Base-by-base conservation (phyloP, 2,113 vertebrate genomes). In the Odocoileus virginianus region DNA sequence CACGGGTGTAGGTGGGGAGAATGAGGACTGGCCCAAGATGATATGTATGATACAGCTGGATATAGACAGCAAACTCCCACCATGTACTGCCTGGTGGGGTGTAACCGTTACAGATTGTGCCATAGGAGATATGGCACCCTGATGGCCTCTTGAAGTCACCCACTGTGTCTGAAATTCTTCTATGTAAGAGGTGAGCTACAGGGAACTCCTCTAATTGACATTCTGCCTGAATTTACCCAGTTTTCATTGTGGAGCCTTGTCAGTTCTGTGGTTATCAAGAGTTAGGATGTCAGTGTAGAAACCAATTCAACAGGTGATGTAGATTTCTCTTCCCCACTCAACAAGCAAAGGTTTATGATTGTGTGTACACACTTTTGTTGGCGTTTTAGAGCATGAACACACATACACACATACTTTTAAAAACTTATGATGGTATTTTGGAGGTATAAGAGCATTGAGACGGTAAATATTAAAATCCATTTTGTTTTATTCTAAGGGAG, bases 401-500 rank as follows among this genome's bases (percentile, higher is more conserved):
- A 43, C 12, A 81, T 13, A 27, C 10, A 55, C 6, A 52, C 11
- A 71, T 28, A 36, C 10, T 83, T 83, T 96, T 45, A 33, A 94
- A 50, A 91, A 17, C 5, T 55, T 40, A 47, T 10, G 3, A 25
- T 55, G 23, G 13, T 28, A 14, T 2, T n/a, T 78, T 93, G 61
- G 33, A 91, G 55, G 19, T 43, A 17, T 67, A 84, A 74, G 5
- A 55, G 0, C 64, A 58, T 47, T 60, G 23, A 47, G 21, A 52
- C 1, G 5, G 4, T 78, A 83, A 76, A 67, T 82, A 83, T 88
- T 83, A 30, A 91, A 93, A 8, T 30, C 6, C 36, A 3, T 2
- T 7, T n/a, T 95, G 36, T 45, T 96, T 94, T 79, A 45, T 98
- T 96, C 81, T 40, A 14, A 52, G 88, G 87, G 15, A 30, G 79